phyloP scores from a whole-genome alignment of 2,797 vertebrate genomes.

The Streptopelia turtur region DNA sequence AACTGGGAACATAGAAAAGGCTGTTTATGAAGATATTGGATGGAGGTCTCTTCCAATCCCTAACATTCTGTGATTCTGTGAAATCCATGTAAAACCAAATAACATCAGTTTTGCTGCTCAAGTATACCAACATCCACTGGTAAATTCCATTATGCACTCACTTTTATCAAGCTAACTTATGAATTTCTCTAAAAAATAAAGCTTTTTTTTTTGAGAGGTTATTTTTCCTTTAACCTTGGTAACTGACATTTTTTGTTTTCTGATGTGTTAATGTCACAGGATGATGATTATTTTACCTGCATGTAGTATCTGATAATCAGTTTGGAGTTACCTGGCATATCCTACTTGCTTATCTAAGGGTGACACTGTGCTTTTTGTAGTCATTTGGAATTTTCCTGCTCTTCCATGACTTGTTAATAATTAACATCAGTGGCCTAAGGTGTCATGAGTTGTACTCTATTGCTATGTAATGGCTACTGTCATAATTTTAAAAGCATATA shows the following conservation, averaged over 20 bases:
- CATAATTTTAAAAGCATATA: neutral
- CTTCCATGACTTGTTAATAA: neutral
- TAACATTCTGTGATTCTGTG: no score
- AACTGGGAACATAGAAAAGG: neutral
- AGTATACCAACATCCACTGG: neutral
- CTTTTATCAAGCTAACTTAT: neutral
- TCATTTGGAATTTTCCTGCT: neutral
- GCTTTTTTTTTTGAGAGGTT: neutral
- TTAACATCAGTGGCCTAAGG: neutral
- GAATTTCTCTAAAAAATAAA: neutral
- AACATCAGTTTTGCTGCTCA: neutral
- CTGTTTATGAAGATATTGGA: neutral
- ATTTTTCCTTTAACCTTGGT: neutral
- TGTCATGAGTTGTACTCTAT: accelerated
- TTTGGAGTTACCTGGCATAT: neutral
- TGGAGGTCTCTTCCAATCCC: neutral
- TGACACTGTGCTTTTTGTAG: neutral
- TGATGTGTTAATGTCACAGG: neutral
- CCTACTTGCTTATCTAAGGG: neutral
- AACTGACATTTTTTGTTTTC: neutral
- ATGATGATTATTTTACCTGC: neutral
- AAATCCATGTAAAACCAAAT: neutral
- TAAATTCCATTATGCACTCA: neutral
- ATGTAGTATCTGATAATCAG: neutral
- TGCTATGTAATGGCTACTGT: neutral